Conservation (phyloP, 2,888 invertebrate genomes). For the Lucinisca nassula region DNA sequence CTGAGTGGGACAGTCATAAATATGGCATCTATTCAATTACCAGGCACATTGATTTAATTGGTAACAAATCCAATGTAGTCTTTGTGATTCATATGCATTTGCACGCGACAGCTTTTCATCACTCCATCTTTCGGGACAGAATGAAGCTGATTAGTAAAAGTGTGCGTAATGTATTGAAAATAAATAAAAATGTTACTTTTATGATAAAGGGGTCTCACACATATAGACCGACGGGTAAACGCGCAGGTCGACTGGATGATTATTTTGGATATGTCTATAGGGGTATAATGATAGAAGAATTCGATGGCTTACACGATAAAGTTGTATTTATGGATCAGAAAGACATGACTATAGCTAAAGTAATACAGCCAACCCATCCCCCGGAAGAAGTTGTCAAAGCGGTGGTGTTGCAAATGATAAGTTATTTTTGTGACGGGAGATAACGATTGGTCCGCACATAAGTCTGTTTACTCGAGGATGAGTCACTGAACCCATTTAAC, state of each 20-base stretch:
- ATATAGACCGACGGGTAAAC: background rate
- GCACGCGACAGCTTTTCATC: background rate
- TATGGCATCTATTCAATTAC: background rate
- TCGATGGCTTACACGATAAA: background rate
- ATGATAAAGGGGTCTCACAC: background rate
- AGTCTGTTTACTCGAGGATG: too few relatives aligned
- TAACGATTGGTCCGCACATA: too few relatives aligned
- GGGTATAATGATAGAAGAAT: background rate
- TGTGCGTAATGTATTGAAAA: background rate
- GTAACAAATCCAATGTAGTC: background rate
- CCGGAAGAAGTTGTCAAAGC: background rate
- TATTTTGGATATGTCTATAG: background rate
- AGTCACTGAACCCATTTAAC: too few relatives aligned
- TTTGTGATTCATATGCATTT: background rate
- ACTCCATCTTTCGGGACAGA: background rate
- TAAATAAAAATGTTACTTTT: background rate
- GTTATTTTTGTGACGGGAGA: background rate
- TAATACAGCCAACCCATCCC: background rate
- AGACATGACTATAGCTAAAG: background rate
- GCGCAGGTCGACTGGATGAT: background rate
- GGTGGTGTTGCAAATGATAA: background rate
- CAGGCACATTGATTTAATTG: background rate
- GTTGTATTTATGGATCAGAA: background rate
- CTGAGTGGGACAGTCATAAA: background rate
- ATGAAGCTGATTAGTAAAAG: background rate